Evolutionary conservation across 2,797 vertebrate species (phyloP).

Genomic region (Prionace glauca): DNA sequence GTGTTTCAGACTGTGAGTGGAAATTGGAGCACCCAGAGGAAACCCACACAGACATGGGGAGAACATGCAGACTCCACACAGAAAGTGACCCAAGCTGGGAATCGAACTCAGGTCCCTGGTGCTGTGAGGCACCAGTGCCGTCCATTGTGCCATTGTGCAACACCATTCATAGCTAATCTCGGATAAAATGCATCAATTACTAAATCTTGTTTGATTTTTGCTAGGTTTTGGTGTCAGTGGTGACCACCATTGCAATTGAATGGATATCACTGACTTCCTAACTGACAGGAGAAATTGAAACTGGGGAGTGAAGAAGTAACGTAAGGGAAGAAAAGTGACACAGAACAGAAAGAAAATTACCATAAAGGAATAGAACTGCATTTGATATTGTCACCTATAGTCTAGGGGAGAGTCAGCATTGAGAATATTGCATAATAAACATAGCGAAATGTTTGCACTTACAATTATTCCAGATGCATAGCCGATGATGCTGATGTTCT

Average conservation of each 20-base stretch:
- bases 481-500: slow-evolving; percentile 56
- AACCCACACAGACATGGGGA: too few species aligned
- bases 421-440: not conserved
- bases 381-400: too few species aligned
- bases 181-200: not conserved
- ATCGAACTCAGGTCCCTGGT: too few species aligned
- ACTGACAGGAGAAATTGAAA: not conserved
- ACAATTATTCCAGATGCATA: slow-evolving; percentile 58
- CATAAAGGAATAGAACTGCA: not conserved
- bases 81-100: too few species aligned
- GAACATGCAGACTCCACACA: too few species aligned
- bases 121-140: too few species aligned
- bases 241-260: not conserved
- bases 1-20: too few species aligned
- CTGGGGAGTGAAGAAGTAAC: not conserved
- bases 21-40: too few species aligned
- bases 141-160: too few species aligned
- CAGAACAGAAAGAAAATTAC: not conserved
- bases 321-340: not conserved
- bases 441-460: slow-evolving; percentile 41
- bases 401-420: not conserved
- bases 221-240: not conserved
- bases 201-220: not conserved
- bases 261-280: not conserved
- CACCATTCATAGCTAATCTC: not conserved